Percentiles rank a stretch among this genome's conserved stretches.
Conservation (phyloP, 2,888 invertebrate species). For the Lepas anatifera region DNA sequence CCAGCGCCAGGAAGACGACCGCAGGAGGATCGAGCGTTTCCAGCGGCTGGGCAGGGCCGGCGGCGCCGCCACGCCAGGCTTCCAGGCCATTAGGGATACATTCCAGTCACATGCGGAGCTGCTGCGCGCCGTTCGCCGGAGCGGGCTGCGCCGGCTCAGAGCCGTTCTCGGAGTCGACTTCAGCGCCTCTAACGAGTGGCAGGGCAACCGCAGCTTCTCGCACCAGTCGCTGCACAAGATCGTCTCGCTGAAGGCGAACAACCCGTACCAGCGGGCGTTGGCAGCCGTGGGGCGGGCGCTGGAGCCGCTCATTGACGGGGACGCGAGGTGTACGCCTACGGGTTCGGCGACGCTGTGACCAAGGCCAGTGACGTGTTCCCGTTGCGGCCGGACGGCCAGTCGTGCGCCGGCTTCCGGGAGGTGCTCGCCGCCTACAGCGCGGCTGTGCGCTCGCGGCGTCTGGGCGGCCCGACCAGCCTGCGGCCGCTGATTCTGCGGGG, state of each 20-base stretch:
- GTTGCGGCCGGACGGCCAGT: slow-evolving; percentile 31
- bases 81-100: slow-evolving; percentile 26
- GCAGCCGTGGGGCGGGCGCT: slow-evolving; percentile 37
- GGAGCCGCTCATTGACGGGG: slow-evolving; percentile 37
- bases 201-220: slow-evolving; percentile 38
- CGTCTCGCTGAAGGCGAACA: slow-evolving; percentile 31
- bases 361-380: slow-evolving; percentile 36
- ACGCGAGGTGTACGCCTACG: slow-evolving; percentile 38
- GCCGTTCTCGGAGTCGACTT: slow-evolving; percentile 43
- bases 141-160: slow-evolving; percentile 37
- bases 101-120: slow-evolving; percentile 31
- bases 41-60: neutral
- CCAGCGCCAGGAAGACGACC: neutral
- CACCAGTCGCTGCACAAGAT: slow-evolving; percentile 36
- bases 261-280: slow-evolving; percentile 42
- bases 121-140: slow-evolving; percentile 34
- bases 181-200: slow-evolving; percentile 43
- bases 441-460: slow-evolving; percentile 34
- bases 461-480: slow-evolving; percentile 42
- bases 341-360: slow-evolving; percentile 39
- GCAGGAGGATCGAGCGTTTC: neutral
- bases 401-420: slow-evolving; percentile 33
- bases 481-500: slow-evolving; percentile 40
- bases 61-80: slow-evolving; percentile 8
- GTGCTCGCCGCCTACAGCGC: slow-evolving; percentile 37